phyloP scores from a whole-genome alignment of 2,797 vertebrate genomes.

The Anas georgica region DNA sequence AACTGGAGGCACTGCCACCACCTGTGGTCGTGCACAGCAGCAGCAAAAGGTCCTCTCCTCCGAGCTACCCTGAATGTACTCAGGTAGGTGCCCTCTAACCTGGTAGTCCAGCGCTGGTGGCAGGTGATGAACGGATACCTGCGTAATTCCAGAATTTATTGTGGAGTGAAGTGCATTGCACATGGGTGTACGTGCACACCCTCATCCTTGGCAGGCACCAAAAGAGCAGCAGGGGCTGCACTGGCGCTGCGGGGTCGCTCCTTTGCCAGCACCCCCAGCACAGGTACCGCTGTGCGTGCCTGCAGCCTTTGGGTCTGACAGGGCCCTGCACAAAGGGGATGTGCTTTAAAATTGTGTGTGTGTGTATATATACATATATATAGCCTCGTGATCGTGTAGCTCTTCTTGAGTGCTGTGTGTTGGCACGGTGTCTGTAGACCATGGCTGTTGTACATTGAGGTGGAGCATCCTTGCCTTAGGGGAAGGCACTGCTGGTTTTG shows the following conservation, averaged over 20 bases:
- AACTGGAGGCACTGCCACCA: neutral
- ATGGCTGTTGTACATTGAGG: accelerated
- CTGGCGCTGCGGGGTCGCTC: too few species aligned
- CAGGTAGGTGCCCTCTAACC: neutral
- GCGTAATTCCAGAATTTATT: neutral
- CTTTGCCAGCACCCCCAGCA: too few species aligned
- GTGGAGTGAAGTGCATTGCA: neutral
- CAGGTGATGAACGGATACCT: neutral
- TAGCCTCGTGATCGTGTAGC: accelerated
- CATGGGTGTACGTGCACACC: neutral
- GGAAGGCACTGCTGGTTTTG: neutral
- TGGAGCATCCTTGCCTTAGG: neutral
- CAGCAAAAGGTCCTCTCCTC: neutral
- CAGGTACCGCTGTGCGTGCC: too few species aligned
- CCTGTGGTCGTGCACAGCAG: neutral
- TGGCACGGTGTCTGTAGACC: accelerated
- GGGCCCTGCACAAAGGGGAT: neutral
- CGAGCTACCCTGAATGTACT: neutral
- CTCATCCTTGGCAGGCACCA: neutral
- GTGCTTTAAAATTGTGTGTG: neutral
- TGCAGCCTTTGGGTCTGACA: neutral
- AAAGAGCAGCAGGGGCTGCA: neutral
- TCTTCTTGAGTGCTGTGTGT: neutral
- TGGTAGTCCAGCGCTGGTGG: neutral
- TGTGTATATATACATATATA: too few species aligned